These are phyloP conservation scores for Martes martes DNA, from an alignment of 2,113 vertebrate genomes.

Conservation along the genomic window DNA sequence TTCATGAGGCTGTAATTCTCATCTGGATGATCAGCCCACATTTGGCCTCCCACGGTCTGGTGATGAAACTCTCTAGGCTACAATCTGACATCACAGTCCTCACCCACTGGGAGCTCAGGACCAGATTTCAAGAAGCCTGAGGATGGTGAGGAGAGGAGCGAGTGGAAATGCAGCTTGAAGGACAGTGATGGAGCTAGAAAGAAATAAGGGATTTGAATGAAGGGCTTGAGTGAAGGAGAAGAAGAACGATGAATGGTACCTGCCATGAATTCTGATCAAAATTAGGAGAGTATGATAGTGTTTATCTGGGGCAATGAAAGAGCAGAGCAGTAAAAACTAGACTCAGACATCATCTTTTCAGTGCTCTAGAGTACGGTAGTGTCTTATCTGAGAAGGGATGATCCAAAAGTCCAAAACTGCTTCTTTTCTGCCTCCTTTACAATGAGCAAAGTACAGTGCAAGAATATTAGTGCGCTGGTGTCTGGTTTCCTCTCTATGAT, in stretches of 20 bases:
- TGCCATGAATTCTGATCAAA: background rate
- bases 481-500: background rate
- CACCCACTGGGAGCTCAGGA: background rate
- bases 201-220: background rate
- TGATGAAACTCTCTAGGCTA: background rate
- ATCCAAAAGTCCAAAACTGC: background rate
- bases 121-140: background rate
- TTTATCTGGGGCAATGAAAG: background rate
- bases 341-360: background rate
- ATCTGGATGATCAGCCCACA: background rate
- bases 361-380: background rate
- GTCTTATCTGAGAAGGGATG: background rate
- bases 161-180: background rate
- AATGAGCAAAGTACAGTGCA: background rate
- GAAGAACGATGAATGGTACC: background rate
- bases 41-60: background rate
- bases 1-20: background rate
- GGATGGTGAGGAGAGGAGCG: background rate
- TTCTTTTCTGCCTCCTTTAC: background rate
- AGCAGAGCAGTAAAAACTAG: background rate
- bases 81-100: background rate
- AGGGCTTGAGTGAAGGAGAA: background rate
- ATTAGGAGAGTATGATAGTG: background rate
- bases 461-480: background rate
- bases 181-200: background rate